Percentiles rank a stretch among this genome's conserved stretches.
Evolutionary conservation across 2,797 vertebrate genomes (phyloP).

Genomic region (Furcifer pardalis): DNA sequence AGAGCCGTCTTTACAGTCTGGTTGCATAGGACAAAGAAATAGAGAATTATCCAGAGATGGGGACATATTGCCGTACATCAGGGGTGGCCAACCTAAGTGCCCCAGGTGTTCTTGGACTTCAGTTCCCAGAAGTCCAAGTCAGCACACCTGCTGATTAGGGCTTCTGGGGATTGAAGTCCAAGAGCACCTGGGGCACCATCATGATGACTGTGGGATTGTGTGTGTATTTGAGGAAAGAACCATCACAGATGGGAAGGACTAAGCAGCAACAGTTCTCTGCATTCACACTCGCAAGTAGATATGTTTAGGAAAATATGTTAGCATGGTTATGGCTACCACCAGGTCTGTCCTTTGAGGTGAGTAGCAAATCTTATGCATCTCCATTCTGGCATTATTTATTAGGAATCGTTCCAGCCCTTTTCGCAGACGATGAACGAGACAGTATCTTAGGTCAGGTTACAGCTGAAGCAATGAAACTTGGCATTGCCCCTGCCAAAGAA

Average conservation of each 20-base stretch:
- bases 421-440: slow-evolving; percentile 93
- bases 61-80: no score
- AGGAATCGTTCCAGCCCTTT: slow-evolving; percentile 97
- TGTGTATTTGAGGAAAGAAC: background rate
- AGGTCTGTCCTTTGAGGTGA: background rate
- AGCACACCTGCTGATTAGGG: no score
- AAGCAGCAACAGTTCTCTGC: background rate
- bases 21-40: background rate
- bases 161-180: no score
- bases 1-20: background rate
- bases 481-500: slow-evolving; percentile 85
- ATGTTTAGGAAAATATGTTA: background rate
- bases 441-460: slow-evolving; percentile 83
- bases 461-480: slow-evolving; percentile 85
- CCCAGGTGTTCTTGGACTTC: no score
- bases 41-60: background rate
- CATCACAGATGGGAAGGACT: background rate
- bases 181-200: no score
- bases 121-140: no score
- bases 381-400: slow-evolving; percentile 28
- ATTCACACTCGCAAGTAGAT: background rate
- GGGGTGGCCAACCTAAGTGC: no score
- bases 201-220: no score
- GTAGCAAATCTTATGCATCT: background rate
- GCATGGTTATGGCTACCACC: no score